Evolutionary conservation across 23 tunicate species (phyloP), one percentile per base, ranked within the genome.

Genomic region (Ciona savignyi): DNA sequence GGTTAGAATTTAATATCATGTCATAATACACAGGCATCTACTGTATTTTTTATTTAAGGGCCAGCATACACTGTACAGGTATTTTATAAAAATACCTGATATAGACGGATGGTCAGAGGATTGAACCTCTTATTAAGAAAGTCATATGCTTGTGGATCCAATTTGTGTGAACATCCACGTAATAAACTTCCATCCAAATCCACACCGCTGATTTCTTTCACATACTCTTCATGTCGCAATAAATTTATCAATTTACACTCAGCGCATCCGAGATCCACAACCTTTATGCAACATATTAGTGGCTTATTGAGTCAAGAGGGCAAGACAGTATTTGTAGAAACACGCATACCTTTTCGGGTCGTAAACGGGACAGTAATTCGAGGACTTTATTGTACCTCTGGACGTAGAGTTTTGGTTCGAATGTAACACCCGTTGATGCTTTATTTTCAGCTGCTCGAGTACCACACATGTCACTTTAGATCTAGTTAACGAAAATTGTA

Each of bases 261-360:
- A 33, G 83, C 87, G 68, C 96, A 88, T 19, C 96, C 96, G 81
- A 82, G 82, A 62, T 88, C 96, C 27, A 72, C 77, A 34, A 87
- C 82, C 95, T 87, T n/a, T n/a, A n/a, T n/a, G n/a, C n/a, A n/a
- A n/a, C n/a, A n/a, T n/a, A n/a, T n/a, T n/a, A n/a, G n/a, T n/a
- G n/a, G n/a, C n/a, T n/a, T n/a, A n/a, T n/a, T n/a, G n/a, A n/a
- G n/a, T n/a, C n/a, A n/a, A n/a, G n/a, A n/a, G n/a, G n/a, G n/a
- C n/a, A n/a, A n/a, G n/a, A n/a, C n/a, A n/a, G n/a, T n/a, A n/a
- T n/a, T n/a, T n/a, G n/a, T n/a, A n/a, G n/a, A n/a, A n/a, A n/a
- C n/a, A n/a, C 30, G 27, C 51, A 29, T 49, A 85, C 90, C 83
- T 85, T 85, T 67, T 78, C 71, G 0, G 90, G 90, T 73, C 28